A percentile compares a stretch with the other conserved stretches of the same genome.
phyloP scores from a whole-genome alignment of 2,888 invertebrate species.

The Yponomeuta malinellus region DNA sequence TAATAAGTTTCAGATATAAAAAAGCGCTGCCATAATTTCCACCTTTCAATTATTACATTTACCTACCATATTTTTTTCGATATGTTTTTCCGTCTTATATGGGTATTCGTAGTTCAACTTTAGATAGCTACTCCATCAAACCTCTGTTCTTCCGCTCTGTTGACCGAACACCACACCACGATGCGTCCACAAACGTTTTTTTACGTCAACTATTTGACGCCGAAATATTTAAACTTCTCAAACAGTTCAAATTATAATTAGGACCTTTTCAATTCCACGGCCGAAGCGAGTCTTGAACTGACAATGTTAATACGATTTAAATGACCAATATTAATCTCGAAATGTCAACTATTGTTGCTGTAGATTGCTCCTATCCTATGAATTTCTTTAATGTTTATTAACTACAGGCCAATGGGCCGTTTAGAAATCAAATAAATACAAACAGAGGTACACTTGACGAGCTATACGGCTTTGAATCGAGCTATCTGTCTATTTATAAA shows the following conservation, averaged over 20 bases:
- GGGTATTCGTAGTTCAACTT: too few relatives aligned
- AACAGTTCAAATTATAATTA: constrained; percentile 74
- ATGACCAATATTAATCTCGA: constrained; percentile 67
- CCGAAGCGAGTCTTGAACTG: constrained; percentile 32
- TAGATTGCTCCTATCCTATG: constrained; percentile 33
- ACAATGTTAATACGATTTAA: constrained; percentile 51
- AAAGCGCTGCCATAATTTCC: too few relatives aligned
- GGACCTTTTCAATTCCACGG: constrained; percentile 45
- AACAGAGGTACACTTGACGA: not conserved
- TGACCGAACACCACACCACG: constrained; percentile 58
- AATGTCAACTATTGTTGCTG: constrained; percentile 56
- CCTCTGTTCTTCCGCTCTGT: constrained; percentile 49
- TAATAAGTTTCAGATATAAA: too few relatives aligned
- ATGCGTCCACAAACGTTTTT: constrained; percentile 61
- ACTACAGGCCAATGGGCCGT: not conserved
- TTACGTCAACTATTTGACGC: constrained; percentile 54
- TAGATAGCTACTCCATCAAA: constrained; percentile 27
- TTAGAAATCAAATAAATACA: not conserved
- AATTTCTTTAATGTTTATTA: constrained; percentile 37
- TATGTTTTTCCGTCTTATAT: too few relatives aligned
- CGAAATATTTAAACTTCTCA: constrained; percentile 68
- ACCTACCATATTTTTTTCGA: too few relatives aligned
- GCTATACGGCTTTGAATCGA: too few relatives aligned
- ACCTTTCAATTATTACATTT: too few relatives aligned
- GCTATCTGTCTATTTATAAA: too few relatives aligned